phyloP scores from a whole-genome alignment of 2,113 vertebrate genomes.

The Emydocephalus ijimae region DNA sequence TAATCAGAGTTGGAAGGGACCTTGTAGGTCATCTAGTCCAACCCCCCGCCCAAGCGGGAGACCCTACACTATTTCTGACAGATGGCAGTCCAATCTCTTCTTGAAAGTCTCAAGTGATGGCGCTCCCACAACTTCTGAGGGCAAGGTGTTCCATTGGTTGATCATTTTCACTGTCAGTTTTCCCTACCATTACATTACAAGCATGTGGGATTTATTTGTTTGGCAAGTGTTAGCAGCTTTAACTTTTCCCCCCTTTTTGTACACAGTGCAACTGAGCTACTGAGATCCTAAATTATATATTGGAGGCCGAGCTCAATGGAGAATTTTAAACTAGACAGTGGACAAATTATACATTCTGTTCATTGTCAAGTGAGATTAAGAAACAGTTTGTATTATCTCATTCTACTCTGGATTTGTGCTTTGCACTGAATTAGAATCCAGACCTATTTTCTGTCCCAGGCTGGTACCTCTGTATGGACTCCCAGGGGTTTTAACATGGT shows the following conservation, averaged over 20 bases:
- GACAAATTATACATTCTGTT: neutral
- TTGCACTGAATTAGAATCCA: neutral
- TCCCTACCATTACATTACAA: neutral
- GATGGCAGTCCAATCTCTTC: too few relatives aligned
- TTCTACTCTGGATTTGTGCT: neutral
- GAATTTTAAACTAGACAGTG: neutral
- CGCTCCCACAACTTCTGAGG: too few relatives aligned
- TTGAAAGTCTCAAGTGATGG: too few relatives aligned
- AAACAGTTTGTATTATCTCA: neutral
- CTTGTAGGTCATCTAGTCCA: too few relatives aligned
- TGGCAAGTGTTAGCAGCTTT: neutral
- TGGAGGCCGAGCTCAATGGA: neutral
- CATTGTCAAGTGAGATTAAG: neutral
- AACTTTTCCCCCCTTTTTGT: neutral
- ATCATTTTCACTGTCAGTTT: too few relatives aligned
- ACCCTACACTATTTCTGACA: too few relatives aligned
- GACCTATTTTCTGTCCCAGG: neutral
- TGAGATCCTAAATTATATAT: neutral
- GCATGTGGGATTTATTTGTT: neutral
- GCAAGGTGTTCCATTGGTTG: too few relatives aligned
- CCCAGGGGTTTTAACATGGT: neutral
- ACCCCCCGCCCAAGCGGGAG: too few relatives aligned
- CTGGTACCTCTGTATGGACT: neutral
- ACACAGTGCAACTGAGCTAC: neutral
- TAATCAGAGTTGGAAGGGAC: too few relatives aligned